These are phyloP conservation scores for Scaptomyza cyrtandrae DNA, from an alignment of 2,888 invertebrate species.

Conservation along the genomic window DNA sequence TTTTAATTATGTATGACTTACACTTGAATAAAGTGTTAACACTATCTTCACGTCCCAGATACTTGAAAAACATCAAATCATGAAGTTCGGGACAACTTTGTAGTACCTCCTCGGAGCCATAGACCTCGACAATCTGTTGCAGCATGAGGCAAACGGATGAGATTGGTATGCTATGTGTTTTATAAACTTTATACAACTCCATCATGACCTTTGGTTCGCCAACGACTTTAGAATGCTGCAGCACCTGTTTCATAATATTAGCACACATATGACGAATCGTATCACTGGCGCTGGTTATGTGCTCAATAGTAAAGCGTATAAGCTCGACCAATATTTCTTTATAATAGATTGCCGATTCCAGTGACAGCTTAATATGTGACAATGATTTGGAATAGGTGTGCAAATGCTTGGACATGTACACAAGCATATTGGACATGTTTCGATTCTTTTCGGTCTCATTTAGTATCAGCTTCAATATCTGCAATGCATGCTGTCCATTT, in stretches of 20 bases:
- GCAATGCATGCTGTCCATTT: conserved; percentile 49
- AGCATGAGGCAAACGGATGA: conserved; percentile 77
- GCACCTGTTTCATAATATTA: conserved; percentile 85
- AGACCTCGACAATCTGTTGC: conserved; percentile 69
- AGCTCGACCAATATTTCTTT: conserved; percentile 76
- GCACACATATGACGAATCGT: conserved; percentile 87
- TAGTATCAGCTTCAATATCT: conserved; percentile 64
- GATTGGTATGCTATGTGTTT: conserved; percentile 49
- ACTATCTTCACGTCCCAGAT: conserved; percentile 84
- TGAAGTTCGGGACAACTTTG: conserved; percentile 69
- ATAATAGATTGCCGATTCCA: conserved; percentile 57
- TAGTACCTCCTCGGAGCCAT: conserved; percentile 70
- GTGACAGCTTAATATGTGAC: conserved; percentile 17
- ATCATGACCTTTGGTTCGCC: conserved; percentile 62
- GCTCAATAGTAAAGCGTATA: conserved; percentile 86
- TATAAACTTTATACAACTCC: conserved; percentile 71
- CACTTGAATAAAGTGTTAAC: conserved; percentile 86
- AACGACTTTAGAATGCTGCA: conserved; percentile 82
- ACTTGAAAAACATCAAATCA: conserved; percentile 61
- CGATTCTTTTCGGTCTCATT: conserved; percentile 59
- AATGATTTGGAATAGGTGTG: conserved; percentile 64
- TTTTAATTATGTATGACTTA: too few species aligned
- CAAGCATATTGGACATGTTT: conserved; percentile 75
- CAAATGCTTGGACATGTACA: conserved; percentile 76
- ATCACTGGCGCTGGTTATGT: conserved; percentile 88